Conservation (phyloP, 2,888 invertebrate genomes). For the Leuctra nigra region DNA sequence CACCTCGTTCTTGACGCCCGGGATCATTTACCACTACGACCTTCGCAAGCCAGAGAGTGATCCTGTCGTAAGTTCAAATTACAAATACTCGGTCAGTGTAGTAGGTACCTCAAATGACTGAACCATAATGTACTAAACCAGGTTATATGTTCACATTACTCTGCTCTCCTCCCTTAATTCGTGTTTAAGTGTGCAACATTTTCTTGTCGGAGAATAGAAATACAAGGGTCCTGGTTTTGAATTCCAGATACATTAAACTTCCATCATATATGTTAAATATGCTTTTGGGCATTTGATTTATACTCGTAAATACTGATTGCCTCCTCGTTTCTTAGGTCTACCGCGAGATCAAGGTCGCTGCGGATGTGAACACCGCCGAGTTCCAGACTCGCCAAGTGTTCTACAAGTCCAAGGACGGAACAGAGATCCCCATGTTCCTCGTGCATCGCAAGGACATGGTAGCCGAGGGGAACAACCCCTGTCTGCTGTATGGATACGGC, state of each 20-base stretch:
- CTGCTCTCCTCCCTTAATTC: too few relatives aligned
- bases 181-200: too few relatives aligned
- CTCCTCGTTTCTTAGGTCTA: slow-evolving; percentile 53
- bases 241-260: too few relatives aligned
- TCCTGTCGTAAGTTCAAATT: slow-evolving; percentile 51
- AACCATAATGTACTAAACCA: too few relatives aligned
- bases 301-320: background rate
- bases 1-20: slow-evolving; percentile 88
- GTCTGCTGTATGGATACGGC: slow-evolving; percentile 92
- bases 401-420: slow-evolving; percentile 88
- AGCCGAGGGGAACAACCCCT: slow-evolving; percentile 66
- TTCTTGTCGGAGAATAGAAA: too few relatives aligned
- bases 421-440: slow-evolving; percentile 94
- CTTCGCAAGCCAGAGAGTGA: slow-evolving; percentile 53
- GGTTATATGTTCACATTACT: too few relatives aligned
- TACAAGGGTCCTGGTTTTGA: too few relatives aligned
- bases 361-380: slow-evolving; percentile 66
- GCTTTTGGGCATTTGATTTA: slow-evolving; percentile 1
- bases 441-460: slow-evolving; percentile 66
- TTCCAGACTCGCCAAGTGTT: slow-evolving; percentile 88
- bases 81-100: too few relatives aligned
- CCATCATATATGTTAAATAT: background rate
- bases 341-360: slow-evolving; percentile 77
- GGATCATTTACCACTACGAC: slow-evolving; percentile 80
- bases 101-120: too few relatives aligned